A percentile compares a stretch with the other conserved stretches of the same genome.
Conservation (phyloP, 2,797 vertebrate species). For the Macropodus opercularis region DNA sequence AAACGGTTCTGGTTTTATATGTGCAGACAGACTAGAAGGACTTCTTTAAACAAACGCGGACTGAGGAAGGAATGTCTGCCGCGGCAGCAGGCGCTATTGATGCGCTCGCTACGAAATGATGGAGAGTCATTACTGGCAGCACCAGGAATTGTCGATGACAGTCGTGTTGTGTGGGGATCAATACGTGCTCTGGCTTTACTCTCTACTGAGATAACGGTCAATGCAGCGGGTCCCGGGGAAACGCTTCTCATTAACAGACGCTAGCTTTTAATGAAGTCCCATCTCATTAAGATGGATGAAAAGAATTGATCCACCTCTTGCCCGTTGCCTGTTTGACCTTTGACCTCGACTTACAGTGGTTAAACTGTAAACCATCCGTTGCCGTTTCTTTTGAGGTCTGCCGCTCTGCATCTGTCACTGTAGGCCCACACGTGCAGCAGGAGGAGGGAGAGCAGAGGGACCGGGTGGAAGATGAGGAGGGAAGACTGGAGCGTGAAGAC, state of each 20-base stretch:
- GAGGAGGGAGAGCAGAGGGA: not conserved
- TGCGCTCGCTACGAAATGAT: not conserved
- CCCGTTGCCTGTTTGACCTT: slow-evolving; percentile 66
- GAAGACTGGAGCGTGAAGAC: not conserved
- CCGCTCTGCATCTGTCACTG: slow-evolving; percentile 45
- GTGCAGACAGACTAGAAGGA: not conserved
- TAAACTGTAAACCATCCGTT: slow-evolving; percentile 58
- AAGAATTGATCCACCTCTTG: slow-evolving; percentile 65
- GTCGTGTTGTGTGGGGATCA: slow-evolving; percentile 57
- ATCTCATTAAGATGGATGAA: slow-evolving; percentile 70
- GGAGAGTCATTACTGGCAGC: slow-evolving; percentile 36
- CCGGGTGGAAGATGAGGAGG: slow-evolving; percentile 4
- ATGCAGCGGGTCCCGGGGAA: slow-evolving; percentile 48
- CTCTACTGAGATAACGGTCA: slow-evolving; percentile 55
- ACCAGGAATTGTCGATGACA: slow-evolving; percentile 31
- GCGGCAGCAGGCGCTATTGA: slow-evolving; percentile 8
- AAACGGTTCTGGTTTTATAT: not conserved
- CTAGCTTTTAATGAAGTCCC: slow-evolving; percentile 76
- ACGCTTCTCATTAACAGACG: slow-evolving; percentile 71
- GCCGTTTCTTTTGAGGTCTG: slow-evolving; percentile 2
- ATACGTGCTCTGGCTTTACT: slow-evolving; percentile 51
- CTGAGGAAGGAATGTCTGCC: not conserved
- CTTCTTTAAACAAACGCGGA: not conserved
- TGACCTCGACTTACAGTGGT: slow-evolving; percentile 47
- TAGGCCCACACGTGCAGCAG: slow-evolving; percentile 39